These are phyloP conservation scores for Sebastolobus alascanus DNA, from an alignment of 2,797 vertebrate species.

Conservation along the genomic window DNA sequence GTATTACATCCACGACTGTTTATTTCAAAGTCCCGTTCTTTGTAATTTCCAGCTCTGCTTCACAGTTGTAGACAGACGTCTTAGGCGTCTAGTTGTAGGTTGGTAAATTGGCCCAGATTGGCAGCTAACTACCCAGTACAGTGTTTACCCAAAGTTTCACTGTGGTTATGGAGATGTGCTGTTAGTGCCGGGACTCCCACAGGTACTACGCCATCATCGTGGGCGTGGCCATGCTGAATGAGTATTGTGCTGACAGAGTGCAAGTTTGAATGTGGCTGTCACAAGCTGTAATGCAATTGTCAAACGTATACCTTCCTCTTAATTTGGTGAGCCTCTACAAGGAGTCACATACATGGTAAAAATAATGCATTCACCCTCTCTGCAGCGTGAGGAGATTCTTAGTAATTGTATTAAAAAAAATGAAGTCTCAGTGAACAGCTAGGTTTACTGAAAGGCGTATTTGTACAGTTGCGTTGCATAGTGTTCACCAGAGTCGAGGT, in stretches of 20 bases:
- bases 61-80: conserved; percentile 19
- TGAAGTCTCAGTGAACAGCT: no score
- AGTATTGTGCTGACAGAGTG: conserved; percentile 10
- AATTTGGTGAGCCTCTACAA: not conserved
- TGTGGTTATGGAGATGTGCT: not conserved
- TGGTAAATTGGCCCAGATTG: conserved; percentile 12
- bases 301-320: not conserved
- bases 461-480: not conserved
- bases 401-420: not conserved
- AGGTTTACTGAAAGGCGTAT: not conserved
- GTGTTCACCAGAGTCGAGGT: not conserved
- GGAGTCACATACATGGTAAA: not conserved
- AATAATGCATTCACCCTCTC: not conserved
- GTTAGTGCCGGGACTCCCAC: conserved; percentile 11
- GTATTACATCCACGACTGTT: conserved; percentile 42
- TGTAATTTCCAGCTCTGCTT: conserved; percentile 42
- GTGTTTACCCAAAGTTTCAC: conserved; percentile 25
- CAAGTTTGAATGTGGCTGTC: not conserved
- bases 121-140: not conserved
- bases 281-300: not conserved
- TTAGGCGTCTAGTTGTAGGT: conserved; percentile 5
- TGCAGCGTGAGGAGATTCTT: not conserved
- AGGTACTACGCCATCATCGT: not conserved
- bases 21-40: conserved; percentile 41
- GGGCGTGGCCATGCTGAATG: not conserved